Percentiles rank a stretch among this genome's conserved stretches.
These are phyloP conservation scores for Ginglymostoma cirratum DNA, from an alignment of 2,113 vertebrate species.

Conservation along the genomic window DNA sequence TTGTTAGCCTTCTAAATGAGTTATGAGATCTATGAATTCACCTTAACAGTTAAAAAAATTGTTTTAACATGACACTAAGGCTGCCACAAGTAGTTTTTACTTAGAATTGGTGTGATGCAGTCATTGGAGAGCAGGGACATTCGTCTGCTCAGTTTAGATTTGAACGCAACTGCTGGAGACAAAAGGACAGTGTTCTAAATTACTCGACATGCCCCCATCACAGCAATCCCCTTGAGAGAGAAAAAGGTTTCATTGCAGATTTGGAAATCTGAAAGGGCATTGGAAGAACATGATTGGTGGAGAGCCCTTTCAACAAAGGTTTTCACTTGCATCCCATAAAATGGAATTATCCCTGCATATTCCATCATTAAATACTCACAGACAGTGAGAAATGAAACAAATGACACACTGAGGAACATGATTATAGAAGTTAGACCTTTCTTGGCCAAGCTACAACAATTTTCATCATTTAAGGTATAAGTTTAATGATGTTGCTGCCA, in stretches of 20 bases:
- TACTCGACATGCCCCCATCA: not conserved
- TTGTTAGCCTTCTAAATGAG: not conserved
- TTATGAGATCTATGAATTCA: not conserved
- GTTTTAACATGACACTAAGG: not conserved
- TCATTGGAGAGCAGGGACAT: not conserved
- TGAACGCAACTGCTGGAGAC: not conserved
- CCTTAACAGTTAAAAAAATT: not conserved
- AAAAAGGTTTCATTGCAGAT: not conserved
- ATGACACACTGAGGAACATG: not conserved
- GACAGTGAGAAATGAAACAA: not conserved
- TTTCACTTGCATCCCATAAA: slow-evolving; percentile 25
- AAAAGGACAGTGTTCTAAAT: not conserved
- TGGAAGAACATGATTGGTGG: not conserved
- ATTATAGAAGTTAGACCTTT: not conserved
- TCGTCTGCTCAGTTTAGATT: not conserved
- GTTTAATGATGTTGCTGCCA: not conserved
- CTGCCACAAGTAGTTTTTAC: not conserved
- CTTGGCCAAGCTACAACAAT: not conserved
- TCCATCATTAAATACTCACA: not conserved
- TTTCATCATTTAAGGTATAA: not conserved
- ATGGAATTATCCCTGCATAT: not conserved
- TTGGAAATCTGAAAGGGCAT: not conserved
- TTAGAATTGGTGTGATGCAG: too few relatives aligned
- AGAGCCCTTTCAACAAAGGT: not conserved
- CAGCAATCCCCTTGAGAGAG: not conserved